Conservation (phyloP, 2,888 invertebrate genomes). For the Sphinx pinastri region DNA sequence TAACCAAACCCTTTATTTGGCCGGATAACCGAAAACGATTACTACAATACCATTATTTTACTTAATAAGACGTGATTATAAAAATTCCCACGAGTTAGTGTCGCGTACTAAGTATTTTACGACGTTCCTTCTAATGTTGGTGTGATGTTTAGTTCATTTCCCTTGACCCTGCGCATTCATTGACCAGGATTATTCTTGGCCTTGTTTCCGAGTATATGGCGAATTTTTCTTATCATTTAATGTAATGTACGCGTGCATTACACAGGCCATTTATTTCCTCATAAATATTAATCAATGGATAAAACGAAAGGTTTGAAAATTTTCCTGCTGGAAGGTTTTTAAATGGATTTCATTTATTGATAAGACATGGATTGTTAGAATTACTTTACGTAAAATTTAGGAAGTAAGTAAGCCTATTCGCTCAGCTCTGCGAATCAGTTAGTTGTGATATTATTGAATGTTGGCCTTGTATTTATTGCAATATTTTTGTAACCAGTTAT, state of each 20-base stretch:
- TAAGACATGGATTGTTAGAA: background rate
- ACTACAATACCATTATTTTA: conserved; percentile 46
- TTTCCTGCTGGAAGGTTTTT: background rate
- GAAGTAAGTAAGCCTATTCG: too few species aligned
- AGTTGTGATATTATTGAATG: too few species aligned
- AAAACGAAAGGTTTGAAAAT: background rate
- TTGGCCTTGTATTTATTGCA: too few species aligned
- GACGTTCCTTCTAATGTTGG: background rate
- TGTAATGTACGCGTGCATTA: conserved; percentile 1
- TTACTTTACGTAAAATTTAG: conserved; percentile 34
- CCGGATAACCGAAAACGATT: conserved; percentile 47
- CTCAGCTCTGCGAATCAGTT: too few species aligned
- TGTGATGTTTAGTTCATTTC: background rate
- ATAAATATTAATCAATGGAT: conserved; percentile 14
- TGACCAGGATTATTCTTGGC: background rate
- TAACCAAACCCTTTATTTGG: conserved; percentile 56
- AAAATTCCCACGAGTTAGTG: conserved; percentile 7
- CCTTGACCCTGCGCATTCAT: background rate
- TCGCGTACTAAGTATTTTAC: conserved; percentile 7
- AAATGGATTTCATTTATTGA: background rate
- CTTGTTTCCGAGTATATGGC: background rate
- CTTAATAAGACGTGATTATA: conserved; percentile 24
- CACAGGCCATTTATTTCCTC: conserved; percentile 11
- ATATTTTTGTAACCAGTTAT: too few species aligned
- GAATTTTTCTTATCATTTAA: background rate